Percentiles rank a stretch among this genome's conserved stretches.
Evolutionary conservation across 2,113 vertebrate species (phyloP).

Genomic region (Oryzias woworae): DNA sequence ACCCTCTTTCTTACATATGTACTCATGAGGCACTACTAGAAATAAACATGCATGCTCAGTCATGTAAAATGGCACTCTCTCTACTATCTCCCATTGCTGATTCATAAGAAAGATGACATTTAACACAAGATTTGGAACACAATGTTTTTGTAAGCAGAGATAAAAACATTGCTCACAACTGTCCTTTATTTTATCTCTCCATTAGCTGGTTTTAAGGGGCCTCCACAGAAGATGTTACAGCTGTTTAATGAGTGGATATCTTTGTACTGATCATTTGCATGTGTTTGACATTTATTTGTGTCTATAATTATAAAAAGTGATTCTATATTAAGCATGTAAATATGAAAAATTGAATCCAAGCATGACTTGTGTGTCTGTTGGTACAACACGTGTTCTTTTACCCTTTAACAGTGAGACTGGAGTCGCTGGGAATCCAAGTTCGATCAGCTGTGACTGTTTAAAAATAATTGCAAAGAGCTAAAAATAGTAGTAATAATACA

Average conservation of each 20-base stretch:
- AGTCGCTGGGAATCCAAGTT: slow-evolving; percentile 47
- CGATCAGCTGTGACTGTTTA: slow-evolving; percentile 66
- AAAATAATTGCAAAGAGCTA: slow-evolving; percentile 58
- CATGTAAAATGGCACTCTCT: slow-evolving; percentile 6
- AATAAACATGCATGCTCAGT: slow-evolving; percentile 5
- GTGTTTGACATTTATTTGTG: too few relatives aligned
- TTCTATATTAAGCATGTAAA: too few relatives aligned
- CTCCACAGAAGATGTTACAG: not conserved
- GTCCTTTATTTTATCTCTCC: not conserved
- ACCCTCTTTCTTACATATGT: not conserved
- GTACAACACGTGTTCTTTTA: slow-evolving; percentile 17
- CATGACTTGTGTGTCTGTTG: too few relatives aligned
- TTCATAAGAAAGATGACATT: slow-evolving; percentile 3
- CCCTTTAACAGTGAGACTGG: slow-evolving; percentile 48
- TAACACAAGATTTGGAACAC: not conserved
- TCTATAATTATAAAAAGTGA: too few relatives aligned
- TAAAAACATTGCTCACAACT: not conserved
- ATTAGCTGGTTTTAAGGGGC: not conserved
- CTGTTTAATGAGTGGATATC: not conserved
- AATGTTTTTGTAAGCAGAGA: not conserved
- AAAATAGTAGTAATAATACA: slow-evolving; percentile 67
- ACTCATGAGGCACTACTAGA: not conserved
- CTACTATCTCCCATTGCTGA: not conserved
- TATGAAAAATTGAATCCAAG: too few relatives aligned
- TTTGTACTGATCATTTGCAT: not conserved